Evolutionary conservation across 2,888 invertebrate species (phyloP).

Genomic region (Mechanitis mazaeus): DNA sequence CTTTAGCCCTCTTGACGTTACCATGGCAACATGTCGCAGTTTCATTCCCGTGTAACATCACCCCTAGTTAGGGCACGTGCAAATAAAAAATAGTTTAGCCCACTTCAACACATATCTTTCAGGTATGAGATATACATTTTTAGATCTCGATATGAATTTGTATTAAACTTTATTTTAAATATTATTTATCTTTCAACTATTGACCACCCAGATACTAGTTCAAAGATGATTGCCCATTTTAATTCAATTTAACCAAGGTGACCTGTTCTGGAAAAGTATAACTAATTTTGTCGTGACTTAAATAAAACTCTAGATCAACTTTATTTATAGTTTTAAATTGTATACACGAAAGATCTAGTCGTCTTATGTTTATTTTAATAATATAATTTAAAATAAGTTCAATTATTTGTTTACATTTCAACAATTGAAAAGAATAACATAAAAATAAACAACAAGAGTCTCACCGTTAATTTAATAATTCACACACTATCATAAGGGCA

Average conservation of each 20-base stretch:
- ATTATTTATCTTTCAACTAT: conserved; percentile 11
- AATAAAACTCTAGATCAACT: background rate
- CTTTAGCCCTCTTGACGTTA: conserved; percentile 63
- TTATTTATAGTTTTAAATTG: background rate
- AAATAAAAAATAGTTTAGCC: conserved; percentile 29
- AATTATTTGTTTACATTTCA: conserved; percentile 26
- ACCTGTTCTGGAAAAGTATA: conserved; percentile 15
- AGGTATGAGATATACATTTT: background rate
- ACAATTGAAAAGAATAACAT: conserved; percentile 17
- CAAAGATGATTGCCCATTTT: conserved; percentile 26
- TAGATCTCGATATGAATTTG: conserved; percentile 6
- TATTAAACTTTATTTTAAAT: conserved; percentile 13
- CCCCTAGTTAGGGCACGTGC: conserved; percentile 41
- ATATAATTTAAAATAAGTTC: background rate
- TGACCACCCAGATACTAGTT: conserved; percentile 24
- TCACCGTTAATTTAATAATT: conserved; percentile 51
- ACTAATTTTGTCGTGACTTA: background rate
- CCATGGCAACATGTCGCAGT: conserved; percentile 60
- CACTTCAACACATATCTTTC: background rate
- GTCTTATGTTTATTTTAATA: background rate
- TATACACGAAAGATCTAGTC: background rate
- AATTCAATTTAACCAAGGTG: conserved; percentile 27
- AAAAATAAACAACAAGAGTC: conserved; percentile 29
- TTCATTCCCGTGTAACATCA: conserved; percentile 51
- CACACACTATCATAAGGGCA: conserved; percentile 68